Evolutionary conservation across 2,113 vertebrate genomes (phyloP).

Genomic region (Lanius collurio): DNA sequence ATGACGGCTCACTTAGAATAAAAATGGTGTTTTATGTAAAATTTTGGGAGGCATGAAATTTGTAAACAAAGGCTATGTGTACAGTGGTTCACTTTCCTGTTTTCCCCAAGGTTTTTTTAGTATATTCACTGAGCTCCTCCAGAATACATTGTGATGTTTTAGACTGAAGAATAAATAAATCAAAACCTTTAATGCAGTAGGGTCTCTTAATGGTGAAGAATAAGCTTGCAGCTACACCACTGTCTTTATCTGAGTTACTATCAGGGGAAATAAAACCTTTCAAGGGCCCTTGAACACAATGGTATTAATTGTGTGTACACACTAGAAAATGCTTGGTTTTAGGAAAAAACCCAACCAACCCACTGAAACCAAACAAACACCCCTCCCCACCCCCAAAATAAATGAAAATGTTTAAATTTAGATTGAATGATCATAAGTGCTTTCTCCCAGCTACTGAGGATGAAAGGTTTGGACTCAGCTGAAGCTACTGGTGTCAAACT

Average conservation of each 20-base stretch:
- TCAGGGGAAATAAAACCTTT: background rate
- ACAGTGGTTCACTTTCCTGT: background rate
- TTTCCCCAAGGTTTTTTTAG: background rate
- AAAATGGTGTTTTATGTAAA: background rate
- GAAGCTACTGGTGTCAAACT: background rate
- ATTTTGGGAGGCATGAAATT: background rate
- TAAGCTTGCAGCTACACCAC: background rate
- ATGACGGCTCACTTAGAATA: background rate
- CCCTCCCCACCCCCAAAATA: background rate
- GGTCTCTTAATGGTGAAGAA: background rate
- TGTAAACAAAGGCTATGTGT: background rate
- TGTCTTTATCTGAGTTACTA: background rate
- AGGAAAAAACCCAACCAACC: background rate
- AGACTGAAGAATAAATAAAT: background rate
- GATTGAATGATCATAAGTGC: background rate
- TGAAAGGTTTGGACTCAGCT: background rate
- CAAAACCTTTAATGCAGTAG: background rate
- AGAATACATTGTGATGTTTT: background rate
- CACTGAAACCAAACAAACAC: background rate
- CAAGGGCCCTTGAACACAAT: background rate
- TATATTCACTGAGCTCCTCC: background rate
- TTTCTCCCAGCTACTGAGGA: background rate
- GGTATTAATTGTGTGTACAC: background rate
- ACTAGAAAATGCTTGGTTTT: background rate
- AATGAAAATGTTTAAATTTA: background rate